phyloP scores from a whole-genome alignment of 2,797 vertebrate genomes.

The Crocodylus rhombifer region DNA sequence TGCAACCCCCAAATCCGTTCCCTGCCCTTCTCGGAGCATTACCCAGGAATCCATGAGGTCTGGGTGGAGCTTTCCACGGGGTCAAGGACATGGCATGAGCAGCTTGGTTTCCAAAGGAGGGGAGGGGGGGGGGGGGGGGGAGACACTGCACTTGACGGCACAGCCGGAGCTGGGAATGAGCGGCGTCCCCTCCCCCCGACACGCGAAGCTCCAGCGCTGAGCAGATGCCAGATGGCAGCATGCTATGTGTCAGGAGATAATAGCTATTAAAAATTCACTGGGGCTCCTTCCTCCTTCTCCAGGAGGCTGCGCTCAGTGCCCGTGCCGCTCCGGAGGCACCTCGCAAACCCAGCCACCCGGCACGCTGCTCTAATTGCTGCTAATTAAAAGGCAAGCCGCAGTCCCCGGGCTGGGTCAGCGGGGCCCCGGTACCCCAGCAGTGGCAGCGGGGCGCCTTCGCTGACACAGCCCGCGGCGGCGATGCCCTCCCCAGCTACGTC shows the following conservation, averaged over 20 bases:
- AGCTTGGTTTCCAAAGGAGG: neutral
- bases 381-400: constrained; percentile 39
- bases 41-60: neutral
- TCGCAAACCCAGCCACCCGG: neutral
- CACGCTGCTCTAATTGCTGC: neutral
- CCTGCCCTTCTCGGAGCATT: too few species aligned
- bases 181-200: neutral
- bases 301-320: too few species aligned
- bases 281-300: constrained; percentile 21
- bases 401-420: neutral
- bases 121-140: too few species aligned
- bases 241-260: constrained; percentile 26
- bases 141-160: too few species aligned
- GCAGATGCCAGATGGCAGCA: constrained; percentile 40
- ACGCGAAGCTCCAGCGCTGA: too few species aligned
- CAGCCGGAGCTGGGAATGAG: neutral
- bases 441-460: too few species aligned
- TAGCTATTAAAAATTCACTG: constrained; percentile 58
- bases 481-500: too few species aligned
- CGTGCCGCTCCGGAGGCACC: neutral
- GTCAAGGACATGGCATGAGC: too few species aligned
- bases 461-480: neutral
- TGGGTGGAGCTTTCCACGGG: neutral
- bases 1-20: neutral
- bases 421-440: neutral